These are phyloP conservation scores for Stenolophus ochropezus DNA, from an alignment of 2,888 invertebrate genomes.

Conservation along the genomic window DNA sequence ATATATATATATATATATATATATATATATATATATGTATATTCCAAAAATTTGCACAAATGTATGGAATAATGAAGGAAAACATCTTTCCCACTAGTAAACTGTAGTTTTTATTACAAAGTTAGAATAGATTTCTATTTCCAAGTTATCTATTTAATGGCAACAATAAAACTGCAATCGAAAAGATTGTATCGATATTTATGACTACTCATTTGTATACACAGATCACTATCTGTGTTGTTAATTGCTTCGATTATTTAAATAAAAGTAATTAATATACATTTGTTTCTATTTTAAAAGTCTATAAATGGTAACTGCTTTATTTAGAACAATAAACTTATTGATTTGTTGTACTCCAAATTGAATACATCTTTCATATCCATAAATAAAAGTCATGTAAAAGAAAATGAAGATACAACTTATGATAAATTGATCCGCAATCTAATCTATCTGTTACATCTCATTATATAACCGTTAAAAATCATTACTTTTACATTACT, in stretches of 20 bases:
- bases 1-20: too few relatives aligned
- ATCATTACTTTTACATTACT: constrained; percentile 32
- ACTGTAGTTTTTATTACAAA: neutral
- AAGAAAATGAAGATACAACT: constrained; percentile 11
- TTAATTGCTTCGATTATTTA: neutral
- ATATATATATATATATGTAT: too few relatives aligned
- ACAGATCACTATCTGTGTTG: neutral
- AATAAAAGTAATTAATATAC: neutral
- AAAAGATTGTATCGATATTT: neutral
- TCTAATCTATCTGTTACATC: constrained; percentile 39
- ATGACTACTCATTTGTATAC: neutral
- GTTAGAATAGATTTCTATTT: neutral
- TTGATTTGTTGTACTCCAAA: neutral
- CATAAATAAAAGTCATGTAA: constrained; percentile 18
- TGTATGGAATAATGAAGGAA: neutral
- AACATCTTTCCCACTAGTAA: neutral
- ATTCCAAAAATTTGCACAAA: too few relatives aligned
- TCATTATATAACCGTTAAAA: constrained; percentile 11
- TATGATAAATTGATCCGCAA: constrained; percentile 35
- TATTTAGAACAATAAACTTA: neutral
- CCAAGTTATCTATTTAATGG: neutral
- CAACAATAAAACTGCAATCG: neutral
- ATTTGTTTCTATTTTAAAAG: neutral
- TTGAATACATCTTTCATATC: neutral
- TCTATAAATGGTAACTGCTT: neutral